These are phyloP conservation scores for Limonius californicus DNA, from an alignment of 1,140 invertebrate genomes.

Conservation along the genomic window DNA sequence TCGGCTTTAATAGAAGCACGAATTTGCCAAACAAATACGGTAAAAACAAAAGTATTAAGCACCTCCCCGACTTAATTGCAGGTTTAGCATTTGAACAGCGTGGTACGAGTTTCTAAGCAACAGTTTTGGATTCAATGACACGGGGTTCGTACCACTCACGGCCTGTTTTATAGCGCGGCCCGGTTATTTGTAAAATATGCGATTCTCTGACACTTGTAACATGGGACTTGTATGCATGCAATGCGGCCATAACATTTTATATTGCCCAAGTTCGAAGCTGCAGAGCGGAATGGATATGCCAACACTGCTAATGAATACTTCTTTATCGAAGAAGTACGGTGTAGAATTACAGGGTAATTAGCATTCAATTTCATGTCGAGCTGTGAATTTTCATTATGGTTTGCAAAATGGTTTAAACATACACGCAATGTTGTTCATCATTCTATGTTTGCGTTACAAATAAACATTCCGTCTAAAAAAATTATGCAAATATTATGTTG, in stretches of 20 bases:
- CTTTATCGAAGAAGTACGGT: not conserved
- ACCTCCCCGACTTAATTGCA: slow-evolving; percentile 28
- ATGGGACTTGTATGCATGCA: slow-evolving; percentile 28
- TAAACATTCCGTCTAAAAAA: too few relatives aligned
- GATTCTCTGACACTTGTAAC: slow-evolving; percentile 32
- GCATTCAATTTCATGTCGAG: too few relatives aligned
- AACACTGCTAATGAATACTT: not conserved
- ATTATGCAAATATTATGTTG: too few relatives aligned
- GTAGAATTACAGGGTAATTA: too few relatives aligned
- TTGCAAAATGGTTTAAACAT: too few relatives aligned
- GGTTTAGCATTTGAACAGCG: slow-evolving; percentile 28
- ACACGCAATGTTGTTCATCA: too few relatives aligned
- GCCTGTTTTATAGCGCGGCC: slow-evolving; percentile 22
- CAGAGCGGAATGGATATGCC: not conserved
- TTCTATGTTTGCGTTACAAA: too few relatives aligned
- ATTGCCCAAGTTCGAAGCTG: not conserved
- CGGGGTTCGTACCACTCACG: slow-evolving; percentile 18
- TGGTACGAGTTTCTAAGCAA: slow-evolving; percentile 31
- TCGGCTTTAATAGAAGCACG: not conserved
- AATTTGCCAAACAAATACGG: slow-evolving; percentile 16
- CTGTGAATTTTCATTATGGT: too few relatives aligned
- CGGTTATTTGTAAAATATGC: slow-evolving; percentile 33
- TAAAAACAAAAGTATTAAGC: slow-evolving; percentile 25
- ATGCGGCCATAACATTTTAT: slow-evolving; percentile 16
- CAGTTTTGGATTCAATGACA: slow-evolving; percentile 25